Percentiles rank a stretch among this genome's conserved stretches.
Conservation (phyloP, 2,797 vertebrate species). For the Mastacembelus armatus region DNA sequence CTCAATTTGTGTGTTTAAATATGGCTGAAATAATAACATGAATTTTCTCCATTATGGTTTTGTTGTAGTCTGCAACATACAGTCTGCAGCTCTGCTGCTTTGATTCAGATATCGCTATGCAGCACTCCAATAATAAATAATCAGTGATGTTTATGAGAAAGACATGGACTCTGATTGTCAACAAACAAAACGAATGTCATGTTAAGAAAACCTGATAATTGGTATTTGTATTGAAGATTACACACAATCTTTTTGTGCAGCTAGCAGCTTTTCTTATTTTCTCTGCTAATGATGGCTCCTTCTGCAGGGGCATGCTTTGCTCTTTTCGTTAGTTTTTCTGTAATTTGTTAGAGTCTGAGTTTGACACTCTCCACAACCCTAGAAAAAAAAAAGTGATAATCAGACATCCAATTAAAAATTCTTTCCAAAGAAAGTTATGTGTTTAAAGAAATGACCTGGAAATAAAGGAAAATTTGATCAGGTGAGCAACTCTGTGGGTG, state of each 20-base stretch:
- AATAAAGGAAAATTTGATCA: constrained; percentile 14
- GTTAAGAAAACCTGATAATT: constrained; percentile 3
- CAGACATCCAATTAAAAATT: constrained; percentile 54
- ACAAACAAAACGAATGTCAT: not conserved
- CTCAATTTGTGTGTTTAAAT: constrained; percentile 18
- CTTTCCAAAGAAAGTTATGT: constrained; percentile 2
- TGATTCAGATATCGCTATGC: not conserved
- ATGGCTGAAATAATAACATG: not conserved
- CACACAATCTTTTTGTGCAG: constrained; percentile 36
- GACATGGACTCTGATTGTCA: constrained; percentile 6
- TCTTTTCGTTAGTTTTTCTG: constrained; percentile 8
- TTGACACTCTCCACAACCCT: constrained; percentile 26
- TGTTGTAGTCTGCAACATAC: no score
- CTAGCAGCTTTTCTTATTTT: constrained; percentile 29
- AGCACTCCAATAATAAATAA: not conserved
- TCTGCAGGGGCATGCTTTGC: constrained; percentile 13
- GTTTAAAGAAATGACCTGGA: constrained; percentile 24
- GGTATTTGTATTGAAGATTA: constrained; percentile 19
- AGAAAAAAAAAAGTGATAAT: constrained; percentile 28
- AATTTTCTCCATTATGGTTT: not conserved
- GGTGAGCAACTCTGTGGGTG: not conserved
- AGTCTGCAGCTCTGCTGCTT: not conserved
- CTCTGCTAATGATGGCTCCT: constrained; percentile 11
- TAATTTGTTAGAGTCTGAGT: constrained; percentile 30
- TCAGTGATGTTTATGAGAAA: not conserved